Evolutionary conservation across 92 coral and sea anemone species (phyloP).

Genomic region (Hydrozoanthus gracilis): DNA sequence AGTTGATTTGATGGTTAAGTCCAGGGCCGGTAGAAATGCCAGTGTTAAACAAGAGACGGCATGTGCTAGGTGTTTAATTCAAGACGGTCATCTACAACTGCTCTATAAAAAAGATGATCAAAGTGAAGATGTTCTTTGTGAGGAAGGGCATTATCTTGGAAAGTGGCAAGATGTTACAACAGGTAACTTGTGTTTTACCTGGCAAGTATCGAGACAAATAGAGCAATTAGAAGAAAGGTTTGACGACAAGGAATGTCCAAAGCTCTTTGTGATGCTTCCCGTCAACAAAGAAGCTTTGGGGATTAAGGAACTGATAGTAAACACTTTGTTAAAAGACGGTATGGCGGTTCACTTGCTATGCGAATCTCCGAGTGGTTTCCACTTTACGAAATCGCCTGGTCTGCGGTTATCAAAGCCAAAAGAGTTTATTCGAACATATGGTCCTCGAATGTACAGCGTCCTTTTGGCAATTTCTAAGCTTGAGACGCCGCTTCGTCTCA

Average conservation of each 20-base stretch:
- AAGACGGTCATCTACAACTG: constrained; percentile 11
- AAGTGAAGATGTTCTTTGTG: constrained; percentile 12
- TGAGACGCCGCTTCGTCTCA: not conserved
- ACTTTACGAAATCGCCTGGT: not conserved
- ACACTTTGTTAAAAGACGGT: too few species aligned
- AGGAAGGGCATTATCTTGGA: constrained; percentile 14
- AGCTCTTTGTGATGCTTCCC: too few species aligned
- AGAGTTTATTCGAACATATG: not conserved
- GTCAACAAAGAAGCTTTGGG: too few species aligned
- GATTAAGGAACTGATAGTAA: too few species aligned
- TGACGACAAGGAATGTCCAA: not conserved
- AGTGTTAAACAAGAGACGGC: not conserved
- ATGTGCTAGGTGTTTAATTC: constrained; percentile 4
- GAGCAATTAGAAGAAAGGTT: not conserved
- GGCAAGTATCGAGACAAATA: constrained; percentile 3
- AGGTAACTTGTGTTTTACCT: constrained; percentile 5
- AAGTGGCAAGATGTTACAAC: constrained; percentile 21
- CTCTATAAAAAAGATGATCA: constrained; percentile 12
- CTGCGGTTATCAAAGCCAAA: not conserved
- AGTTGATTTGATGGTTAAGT: not conserved
- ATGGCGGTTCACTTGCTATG: not conserved
- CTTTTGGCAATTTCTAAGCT: not conserved
- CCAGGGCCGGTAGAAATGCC: not conserved
- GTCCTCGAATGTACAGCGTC: not conserved
- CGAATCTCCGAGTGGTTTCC: constrained; percentile 20